Evolutionary conservation across 2,113 vertebrate species (phyloP), one percentile per base, ranked within the genome.

Genomic region (Hucho hucho): DNA sequence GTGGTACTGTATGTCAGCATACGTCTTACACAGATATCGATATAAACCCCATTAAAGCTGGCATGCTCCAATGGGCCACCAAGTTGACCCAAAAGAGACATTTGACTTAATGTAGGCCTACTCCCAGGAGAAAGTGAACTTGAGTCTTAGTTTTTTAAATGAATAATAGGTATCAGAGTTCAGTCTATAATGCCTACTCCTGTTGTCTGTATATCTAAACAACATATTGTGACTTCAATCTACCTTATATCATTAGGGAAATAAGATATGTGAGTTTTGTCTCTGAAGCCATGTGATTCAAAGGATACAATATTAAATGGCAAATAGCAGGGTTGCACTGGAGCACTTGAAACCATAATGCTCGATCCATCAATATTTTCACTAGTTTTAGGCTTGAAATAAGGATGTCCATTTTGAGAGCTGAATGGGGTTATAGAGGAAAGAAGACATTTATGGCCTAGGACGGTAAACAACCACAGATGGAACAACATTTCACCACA

Each of bases 401-500:
- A 87, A 91, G 86, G 89, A 89, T 91, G 89, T 90, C 85, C 89
- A 93, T 89, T 93, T 83, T 89, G 85, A 68, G 86, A 83, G 75
- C 81, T 92, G 88, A 92, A 92, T 89, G 84, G 80, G 75, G 69
- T 82, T 85, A 89, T 84, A 93, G 91, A 92, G 85, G 84, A 53
- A 53, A 53, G 86, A 86, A 87, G 90, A 92, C 89, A 64, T 92
- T 91, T 89, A 91, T 86, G 89, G 90, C 78, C 87, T 78, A 77
- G 77, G 84, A 89, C 79, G 28, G 93, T 87, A 92, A 94, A 94
- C 91, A 93, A 91, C 92, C 93, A 91, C 93, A 90, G 87, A 87
- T 87, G 91, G 91, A 93, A 93, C 90, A 92, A 90, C 89, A 91
- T 92, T 84, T 63, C 74, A 85, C 92, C 90, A 24, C 88, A 88